Base-by-base conservation (phyloP, 1,140 invertebrate genomes). In the Trichoplusia ni region DNA sequence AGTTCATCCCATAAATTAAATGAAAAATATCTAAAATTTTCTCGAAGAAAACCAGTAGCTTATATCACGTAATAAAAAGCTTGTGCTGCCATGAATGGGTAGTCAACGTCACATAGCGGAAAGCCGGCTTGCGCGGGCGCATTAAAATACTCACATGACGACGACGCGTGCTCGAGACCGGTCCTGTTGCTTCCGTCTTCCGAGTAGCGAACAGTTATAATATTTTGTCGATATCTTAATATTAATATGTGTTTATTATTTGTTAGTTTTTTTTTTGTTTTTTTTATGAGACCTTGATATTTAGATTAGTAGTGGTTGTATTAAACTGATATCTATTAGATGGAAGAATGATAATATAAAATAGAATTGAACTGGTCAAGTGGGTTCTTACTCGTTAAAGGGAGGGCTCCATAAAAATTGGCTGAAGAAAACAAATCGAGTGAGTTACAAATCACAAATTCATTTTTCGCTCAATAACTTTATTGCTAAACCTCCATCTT, bases 131-230 rank as follows among this genome's bases (percentile, higher is more conserved):
- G 38, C 38, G 38, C 9, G 1, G 2, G 35, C 33, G 38, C 37
- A 54, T 37, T 44, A 44, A 38, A 35, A 29, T 40, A 13, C 73
- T 69, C 75, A 72, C 66, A 42, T 46, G 56, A 61, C 27, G 7
- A 44, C 63, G 49, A 64, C 69, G 27, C 59, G 64, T 51, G 68
- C 53, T 66, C 54, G 51, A 11, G 64, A 84, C 79, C 75, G 77
- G 81, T 80, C 60, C 29, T 54, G 38, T 64, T 71, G 70, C 75
- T 84, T 84, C 81, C 81, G 79, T 69, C 76, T 81, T 83, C 81
- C 78, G 78, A 62, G 38, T 58, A 27, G 38, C 54, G 25, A 23
- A 25, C n/a, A n/a, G n/a, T n/a, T n/a, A 42, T 31, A 42, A 42
- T 8, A 27, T n/a, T 29, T n/a, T 56, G 19, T 56, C 8, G 14